A percentile compares a stretch with the other conserved stretches of the same genome.
Conservation (phyloP, 2,797 vertebrate genomes). For the Phrynocephalus guinanensis region DNA sequence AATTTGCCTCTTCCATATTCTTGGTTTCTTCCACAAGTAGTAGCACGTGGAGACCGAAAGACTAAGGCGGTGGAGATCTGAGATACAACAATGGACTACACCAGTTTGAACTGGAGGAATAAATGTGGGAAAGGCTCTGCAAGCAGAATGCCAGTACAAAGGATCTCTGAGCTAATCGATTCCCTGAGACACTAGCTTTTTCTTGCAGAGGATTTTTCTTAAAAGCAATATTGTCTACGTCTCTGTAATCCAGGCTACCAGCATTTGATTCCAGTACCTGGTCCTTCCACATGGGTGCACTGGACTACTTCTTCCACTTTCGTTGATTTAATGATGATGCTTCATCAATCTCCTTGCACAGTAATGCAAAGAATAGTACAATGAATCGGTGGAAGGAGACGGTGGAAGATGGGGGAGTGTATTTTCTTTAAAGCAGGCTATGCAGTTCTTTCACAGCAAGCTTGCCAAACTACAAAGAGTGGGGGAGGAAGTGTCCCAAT, state of each 20-base stretch:
- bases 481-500: not conserved
- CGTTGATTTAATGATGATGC: constrained; percentile 12
- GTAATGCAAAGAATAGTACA: not conserved
- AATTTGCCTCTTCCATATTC: too few species aligned
- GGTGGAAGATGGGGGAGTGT: not conserved
- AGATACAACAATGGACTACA: not conserved
- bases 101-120: not conserved
- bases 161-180: not conserved
- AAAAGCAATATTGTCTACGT: not conserved
- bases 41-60: not conserved
- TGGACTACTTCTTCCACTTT: not conserved
- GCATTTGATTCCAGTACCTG: not conserved
- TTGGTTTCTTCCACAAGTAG: not conserved
- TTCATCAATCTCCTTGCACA: not conserved
- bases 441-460: constrained; percentile 5
- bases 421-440: not conserved
- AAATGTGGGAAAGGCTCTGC: not conserved
- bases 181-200: not conserved
- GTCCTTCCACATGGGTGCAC: not conserved
- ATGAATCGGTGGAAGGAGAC: too few species aligned
- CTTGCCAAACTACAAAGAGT: not conserved
- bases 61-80: not conserved
- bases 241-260: too few species aligned
- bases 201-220: not conserved
- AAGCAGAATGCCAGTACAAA: not conserved